Conservation (phyloP, 1,140 invertebrate species). For the Polypedilum vanderplanki region DNA sequence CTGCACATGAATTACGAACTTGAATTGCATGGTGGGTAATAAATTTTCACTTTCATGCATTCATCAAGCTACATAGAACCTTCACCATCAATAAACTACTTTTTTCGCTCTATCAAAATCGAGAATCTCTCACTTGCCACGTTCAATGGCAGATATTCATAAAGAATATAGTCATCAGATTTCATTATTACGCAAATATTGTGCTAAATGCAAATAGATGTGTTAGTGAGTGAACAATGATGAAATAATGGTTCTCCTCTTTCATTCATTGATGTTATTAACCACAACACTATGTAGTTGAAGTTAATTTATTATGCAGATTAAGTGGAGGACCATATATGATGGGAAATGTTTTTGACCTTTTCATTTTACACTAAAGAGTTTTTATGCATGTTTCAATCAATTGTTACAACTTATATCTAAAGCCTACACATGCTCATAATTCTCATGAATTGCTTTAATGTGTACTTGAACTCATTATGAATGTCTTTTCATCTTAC, state of each 20-base stretch:
- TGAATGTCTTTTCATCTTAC: background rate
- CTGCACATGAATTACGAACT: background rate
- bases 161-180: background rate
- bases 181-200: constrained; percentile 26
- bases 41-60: constrained; percentile 19
- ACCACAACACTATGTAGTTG: background rate
- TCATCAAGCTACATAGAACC: no score
- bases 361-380: background rate
- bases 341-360: background rate
- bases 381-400: background rate
- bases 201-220: constrained; percentile 15
- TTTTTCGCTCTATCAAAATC: no score
- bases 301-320: background rate
- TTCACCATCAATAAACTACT: no score
- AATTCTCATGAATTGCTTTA: background rate
- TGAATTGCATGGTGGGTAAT: background rate
- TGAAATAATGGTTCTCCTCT: background rate
- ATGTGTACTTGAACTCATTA: constrained; percentile 17
- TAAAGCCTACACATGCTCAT: no score
- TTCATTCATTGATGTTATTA: background rate
- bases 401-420: background rate
- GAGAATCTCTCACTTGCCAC: background rate
- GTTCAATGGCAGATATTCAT: background rate
- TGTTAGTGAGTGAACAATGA: background rate
- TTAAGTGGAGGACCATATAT: background rate